Evolutionary conservation across 1,140 invertebrate species (phyloP).

Genomic region (Cataglyphis hispanica): DNA sequence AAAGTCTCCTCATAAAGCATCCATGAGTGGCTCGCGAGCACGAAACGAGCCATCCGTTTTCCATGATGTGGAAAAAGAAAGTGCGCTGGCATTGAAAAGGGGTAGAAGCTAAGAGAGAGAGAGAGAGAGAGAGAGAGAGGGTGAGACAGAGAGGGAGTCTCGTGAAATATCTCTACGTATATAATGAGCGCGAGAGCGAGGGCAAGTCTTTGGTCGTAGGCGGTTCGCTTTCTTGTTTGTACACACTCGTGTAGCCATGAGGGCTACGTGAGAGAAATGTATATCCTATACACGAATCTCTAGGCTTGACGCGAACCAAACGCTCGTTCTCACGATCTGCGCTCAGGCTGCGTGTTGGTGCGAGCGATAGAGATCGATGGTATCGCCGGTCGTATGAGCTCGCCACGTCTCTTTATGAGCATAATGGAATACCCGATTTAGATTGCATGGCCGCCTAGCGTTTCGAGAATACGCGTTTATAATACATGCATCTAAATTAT

Average conservation of each 20-base stretch:
- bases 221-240: background rate
- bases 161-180: background rate
- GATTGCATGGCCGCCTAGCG: background rate
- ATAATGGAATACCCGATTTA: background rate
- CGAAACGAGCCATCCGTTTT: conserved; percentile 17
- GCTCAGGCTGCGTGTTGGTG: background rate
- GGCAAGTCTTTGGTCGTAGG: conserved; percentile 3
- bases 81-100: background rate
- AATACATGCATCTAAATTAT: conserved; percentile 23
- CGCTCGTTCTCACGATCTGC: conserved; percentile 38
- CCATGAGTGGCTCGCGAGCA: background rate
- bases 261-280: background rate
- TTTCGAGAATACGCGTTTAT: conserved; percentile 31
- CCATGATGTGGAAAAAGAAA: background rate
- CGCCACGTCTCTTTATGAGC: background rate
- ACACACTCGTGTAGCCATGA: background rate
- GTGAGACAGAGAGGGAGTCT: background rate
- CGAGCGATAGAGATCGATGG: background rate
- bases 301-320: background rate
- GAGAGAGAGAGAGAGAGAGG: background rate
- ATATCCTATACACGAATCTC: background rate
- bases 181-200: conserved; percentile 5
- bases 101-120: background rate
- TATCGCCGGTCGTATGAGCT: conserved; percentile 10
- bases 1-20: background rate